Evolutionary conservation across 2,113 vertebrate species (phyloP).

Genomic region (Diglossa brunneiventris): DNA sequence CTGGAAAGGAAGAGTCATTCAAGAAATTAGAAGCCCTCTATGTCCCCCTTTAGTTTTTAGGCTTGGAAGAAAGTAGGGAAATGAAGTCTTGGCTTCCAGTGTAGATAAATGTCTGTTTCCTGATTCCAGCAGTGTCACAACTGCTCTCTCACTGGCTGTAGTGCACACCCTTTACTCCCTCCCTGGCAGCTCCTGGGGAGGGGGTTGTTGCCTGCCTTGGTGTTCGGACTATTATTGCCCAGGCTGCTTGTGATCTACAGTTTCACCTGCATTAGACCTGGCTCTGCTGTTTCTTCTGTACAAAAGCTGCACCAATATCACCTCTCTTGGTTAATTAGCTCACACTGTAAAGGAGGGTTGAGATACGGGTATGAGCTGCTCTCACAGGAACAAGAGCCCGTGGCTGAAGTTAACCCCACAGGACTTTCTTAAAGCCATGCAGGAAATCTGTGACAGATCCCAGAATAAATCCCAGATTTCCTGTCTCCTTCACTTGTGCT

Average conservation of each 20-base stretch:
- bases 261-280: neutral
- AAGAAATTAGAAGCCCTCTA: neutral
- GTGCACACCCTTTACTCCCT: neutral
- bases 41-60: neutral
- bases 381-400: neutral
- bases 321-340: neutral
- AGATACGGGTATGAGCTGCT: neutral
- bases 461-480: slow-evolving; percentile 65
- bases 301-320: neutral
- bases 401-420: slow-evolving; percentile 22
- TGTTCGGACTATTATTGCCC: neutral
- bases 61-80: neutral
- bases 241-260: neutral
- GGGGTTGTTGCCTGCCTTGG: neutral
- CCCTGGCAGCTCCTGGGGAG: neutral
- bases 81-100: neutral
- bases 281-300: neutral
- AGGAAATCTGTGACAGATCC: slow-evolving; percentile 61
- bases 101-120: neutral
- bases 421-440: slow-evolving; percentile 35
- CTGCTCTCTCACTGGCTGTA: accelerated
- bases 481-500: slow-evolving; percentile 25
- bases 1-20: neutral
- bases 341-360: neutral
- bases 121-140: neutral